Percentiles rank a stretch among this genome's conserved stretches.
phyloP scores from a whole-genome alignment of 2,888 invertebrate species.

The Drosophila neotestacea region DNA sequence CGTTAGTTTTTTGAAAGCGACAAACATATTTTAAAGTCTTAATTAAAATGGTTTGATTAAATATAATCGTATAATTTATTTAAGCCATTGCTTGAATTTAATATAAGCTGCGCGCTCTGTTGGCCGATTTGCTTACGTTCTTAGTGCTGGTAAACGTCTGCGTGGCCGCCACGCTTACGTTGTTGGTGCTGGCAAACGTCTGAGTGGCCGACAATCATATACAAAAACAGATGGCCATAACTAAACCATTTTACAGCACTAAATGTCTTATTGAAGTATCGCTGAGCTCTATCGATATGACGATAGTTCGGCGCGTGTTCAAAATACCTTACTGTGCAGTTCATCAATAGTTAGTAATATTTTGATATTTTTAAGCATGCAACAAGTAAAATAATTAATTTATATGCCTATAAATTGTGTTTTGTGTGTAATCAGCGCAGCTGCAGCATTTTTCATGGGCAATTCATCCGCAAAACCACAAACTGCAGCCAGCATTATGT shows the following conservation, averaged over 20 bases:
- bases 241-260: slow-evolving; percentile 13
- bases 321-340: neutral
- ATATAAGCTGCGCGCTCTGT: too few species aligned
- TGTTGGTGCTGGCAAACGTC: neutral
- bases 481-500: slow-evolving; percentile 56
- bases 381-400: slow-evolving; percentile 21
- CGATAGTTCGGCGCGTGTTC: slow-evolving; percentile 19
- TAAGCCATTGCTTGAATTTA: too few species aligned
- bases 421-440: slow-evolving; percentile 16
- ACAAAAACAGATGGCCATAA: slow-evolving; percentile 7
- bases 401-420: slow-evolving; percentile 12
- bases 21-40: too few species aligned
- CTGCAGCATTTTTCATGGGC: slow-evolving; percentile 56
- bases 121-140: too few species aligned
- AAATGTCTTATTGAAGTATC: slow-evolving; percentile 1
- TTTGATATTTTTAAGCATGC: neutral
- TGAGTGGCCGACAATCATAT: neutral
- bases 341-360: neutral
- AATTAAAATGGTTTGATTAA: too few species aligned
- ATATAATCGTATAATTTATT: too few species aligned
- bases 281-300: slow-evolving; percentile 11
- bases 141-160: too few species aligned
- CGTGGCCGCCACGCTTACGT: too few species aligned
- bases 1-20: too few species aligned
- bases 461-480: slow-evolving; percentile 47